Base-by-base conservation (phyloP, 2,888 invertebrate genomes). In the Koerneria pararmatus region DNA sequence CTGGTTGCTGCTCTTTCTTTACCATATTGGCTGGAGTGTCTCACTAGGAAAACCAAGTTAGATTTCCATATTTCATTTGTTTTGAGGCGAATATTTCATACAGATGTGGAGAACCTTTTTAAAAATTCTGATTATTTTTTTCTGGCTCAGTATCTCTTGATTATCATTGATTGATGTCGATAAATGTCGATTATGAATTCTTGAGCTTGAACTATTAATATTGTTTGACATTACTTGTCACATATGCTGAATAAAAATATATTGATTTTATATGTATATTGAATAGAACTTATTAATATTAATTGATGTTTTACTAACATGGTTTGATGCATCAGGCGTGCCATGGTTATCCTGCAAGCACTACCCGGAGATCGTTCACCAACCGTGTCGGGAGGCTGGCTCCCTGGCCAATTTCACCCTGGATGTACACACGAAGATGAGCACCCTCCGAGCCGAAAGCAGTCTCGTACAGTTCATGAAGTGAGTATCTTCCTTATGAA, bases 271-370 rank as follows among this genome's bases (percentile, higher is more conserved):
- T n/a, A n/a, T n/a, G n/a, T n/a, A n/a, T n/a, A n/a, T n/a, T n/a
- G 11, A 15, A n/a, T 46, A 15, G 46, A 15, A 15, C 15, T 46
- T 46, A n/a, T 46, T 46, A n/a, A 15, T 46, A 8, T 32, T 66
- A n/a, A 22, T 57, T 11, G 62, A 24, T 27, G 31, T 66, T 15
- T n/a, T n/a, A n/a, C n/a, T n/a, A n/a, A n/a, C n/a, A n/a, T n/a
- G n/a, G n/a, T 2, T 24, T 29, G 19, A 24, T 31, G 31, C 29
- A 57, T 51, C 59, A 74, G 79, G 78, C 32, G 74, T 82, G 0
- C 82, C 82, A 6, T 82, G 82, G 82, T 69, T 82, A n/a, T 71
- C 79, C 66, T 82, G 82, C 68, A 71, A 74, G 48, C 71, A 73
- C 34, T 82, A 77, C 63, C 79, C 78, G 6, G 81, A 82, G 60